A percentile compares a stretch with the other conserved stretches of the same genome.
Evolutionary conservation across 1,140 invertebrate species (phyloP).

Genomic region (Ooceraea biroi): DNA sequence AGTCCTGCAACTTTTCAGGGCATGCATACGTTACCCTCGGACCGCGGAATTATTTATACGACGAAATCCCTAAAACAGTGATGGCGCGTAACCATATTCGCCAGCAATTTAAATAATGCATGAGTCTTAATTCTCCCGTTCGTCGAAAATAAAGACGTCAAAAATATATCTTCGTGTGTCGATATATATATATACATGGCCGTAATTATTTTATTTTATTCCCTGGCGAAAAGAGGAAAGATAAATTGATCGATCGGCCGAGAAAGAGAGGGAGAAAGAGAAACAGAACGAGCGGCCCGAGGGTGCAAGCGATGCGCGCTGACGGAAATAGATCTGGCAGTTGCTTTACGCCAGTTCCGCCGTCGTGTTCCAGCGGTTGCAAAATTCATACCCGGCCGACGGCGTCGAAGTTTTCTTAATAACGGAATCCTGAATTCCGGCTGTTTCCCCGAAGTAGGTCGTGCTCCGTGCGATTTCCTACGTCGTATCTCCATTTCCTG

Average conservation of each 20-base stretch:
- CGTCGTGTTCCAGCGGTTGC: constrained; percentile 40
- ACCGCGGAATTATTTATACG: too few relatives aligned
- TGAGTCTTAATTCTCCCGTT: too few relatives aligned
- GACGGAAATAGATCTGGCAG: constrained; percentile 65
- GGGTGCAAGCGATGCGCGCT: neutral
- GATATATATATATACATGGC: neutral
- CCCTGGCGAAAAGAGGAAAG: neutral
- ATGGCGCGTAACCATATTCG: too few relatives aligned
- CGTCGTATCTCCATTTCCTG: constrained; percentile 59
- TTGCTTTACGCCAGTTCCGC: constrained; percentile 44
- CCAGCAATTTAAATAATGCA: neutral
- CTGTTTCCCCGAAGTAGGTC: constrained; percentile 73
- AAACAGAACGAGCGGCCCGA: neutral
- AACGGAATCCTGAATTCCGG: constrained; percentile 71
- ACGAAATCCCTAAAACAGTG: too few relatives aligned
- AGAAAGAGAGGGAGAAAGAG: neutral
- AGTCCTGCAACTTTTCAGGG: too few relatives aligned
- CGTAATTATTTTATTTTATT: constrained; percentile 40
- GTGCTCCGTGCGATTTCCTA: constrained; percentile 65
- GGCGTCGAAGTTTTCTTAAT: constrained; percentile 72
- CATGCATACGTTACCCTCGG: too few relatives aligned
- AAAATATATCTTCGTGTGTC: neutral
- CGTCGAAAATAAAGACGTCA: neutral
- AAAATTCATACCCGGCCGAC: constrained; percentile 68
- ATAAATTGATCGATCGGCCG: constrained; percentile 38